Evolutionary conservation across 1,140 invertebrate genomes (phyloP), one percentile per base, ranked within the genome.

Genomic region (Zaprionus africanus): DNA sequence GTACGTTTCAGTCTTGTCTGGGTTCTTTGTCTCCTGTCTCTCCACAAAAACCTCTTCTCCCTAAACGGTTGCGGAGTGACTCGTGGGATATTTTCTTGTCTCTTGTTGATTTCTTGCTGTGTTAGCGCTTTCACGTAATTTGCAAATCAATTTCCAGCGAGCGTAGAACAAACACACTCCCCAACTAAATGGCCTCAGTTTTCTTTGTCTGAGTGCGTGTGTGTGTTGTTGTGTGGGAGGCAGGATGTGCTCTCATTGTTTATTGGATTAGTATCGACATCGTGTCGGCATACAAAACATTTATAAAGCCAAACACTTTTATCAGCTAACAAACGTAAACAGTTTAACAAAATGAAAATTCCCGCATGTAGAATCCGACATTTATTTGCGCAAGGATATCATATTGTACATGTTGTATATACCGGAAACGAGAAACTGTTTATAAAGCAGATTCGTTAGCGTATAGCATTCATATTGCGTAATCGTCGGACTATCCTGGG

Each of bases 211-310:
- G 15, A 36, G 19, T 57, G 34, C 41, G 28, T 19, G 28, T 17
- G 31, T 13, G 36, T 60, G 57, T 53, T 59, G 57, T 22, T 58
- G 4, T 59, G 65, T 6, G 28, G 28, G 6, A 11, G 31, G 11
- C 17, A 58, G 56, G 31, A 57, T 75, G 41, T 69, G 57, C 67
- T 82, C 79, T 60, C 67, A 83, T 83, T 83, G 76, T 83, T 83
- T 83, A 83, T 83, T 83, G 76, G 82, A 79, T 83, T 83, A 83
- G 76, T 83, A 83, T 83, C 81, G 76, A 73, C 82, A 67, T 58
- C 59, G 59, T 79, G 81, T 69, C 75, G 81, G 56, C 43, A 60
- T 38, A 60, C 57, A 60, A 43, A 68, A 62, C 58, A 61, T 38
- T 51, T 63, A 28, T 34, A 51, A 51, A 36, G 26, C 19, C 31